These are phyloP conservation scores for Agapostemon virescens DNA, from an alignment of 2,888 invertebrate species.

Conservation along the genomic window DNA sequence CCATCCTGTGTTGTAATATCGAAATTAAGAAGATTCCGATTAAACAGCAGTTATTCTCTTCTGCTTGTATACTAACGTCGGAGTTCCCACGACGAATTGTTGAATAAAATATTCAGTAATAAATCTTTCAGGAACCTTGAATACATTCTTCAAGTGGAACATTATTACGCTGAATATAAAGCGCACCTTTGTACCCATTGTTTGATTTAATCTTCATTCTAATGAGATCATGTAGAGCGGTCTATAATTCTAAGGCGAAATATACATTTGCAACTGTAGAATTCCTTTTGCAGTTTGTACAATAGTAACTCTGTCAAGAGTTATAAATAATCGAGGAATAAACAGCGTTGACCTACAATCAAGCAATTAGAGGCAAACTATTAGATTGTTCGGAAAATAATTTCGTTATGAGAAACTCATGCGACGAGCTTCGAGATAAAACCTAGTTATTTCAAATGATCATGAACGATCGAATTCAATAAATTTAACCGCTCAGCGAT, in stretches of 20 bases:
- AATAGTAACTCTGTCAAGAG: background rate
- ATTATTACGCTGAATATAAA: background rate
- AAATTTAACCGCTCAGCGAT: too few relatives aligned
- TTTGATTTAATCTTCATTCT: background rate
- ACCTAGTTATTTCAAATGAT: too few relatives aligned
- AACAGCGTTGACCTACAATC: background rate
- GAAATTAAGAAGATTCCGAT: background rate
- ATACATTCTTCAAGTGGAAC: background rate
- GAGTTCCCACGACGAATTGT: background rate
- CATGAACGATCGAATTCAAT: too few relatives aligned
- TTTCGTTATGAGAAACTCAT: too few relatives aligned
- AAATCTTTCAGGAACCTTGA: too few relatives aligned
- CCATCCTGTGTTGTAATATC: background rate
- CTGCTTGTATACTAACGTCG: background rate
- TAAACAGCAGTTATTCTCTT: background rate
- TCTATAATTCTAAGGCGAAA: background rate
- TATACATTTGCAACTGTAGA: background rate
- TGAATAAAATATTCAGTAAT: background rate
- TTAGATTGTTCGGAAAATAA: too few relatives aligned
- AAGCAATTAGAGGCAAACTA: background rate
- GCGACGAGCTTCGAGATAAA: too few relatives aligned
- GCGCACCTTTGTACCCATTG: background rate
- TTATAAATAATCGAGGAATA: background rate
- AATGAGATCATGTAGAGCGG: background rate
- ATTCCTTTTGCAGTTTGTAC: background rate